Percentiles rank a stretch among this genome's conserved stretches.
Evolutionary conservation across 2,113 vertebrate genomes (phyloP).

Genomic region (Corydoras maculifer): DNA sequence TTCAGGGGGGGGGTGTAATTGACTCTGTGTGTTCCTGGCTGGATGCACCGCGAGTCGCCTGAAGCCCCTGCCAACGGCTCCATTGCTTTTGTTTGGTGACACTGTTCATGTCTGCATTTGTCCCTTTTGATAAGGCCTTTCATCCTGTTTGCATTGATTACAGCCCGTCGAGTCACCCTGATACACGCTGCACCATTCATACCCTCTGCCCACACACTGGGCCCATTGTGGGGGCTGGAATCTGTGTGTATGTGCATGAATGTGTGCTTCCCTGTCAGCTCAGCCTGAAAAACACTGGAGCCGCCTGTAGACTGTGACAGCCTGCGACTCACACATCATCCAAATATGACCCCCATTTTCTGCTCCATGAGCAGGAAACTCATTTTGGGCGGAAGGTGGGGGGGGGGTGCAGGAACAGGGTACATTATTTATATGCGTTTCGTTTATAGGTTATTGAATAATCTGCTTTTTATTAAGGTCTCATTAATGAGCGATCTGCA

Average conservation of each 20-base stretch:
- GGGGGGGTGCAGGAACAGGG: slow-evolving; percentile 41
- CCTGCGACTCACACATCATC: slow-evolving; percentile 43
- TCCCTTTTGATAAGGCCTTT: slow-evolving; percentile 62
- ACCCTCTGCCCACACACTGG: slow-evolving; percentile 60
- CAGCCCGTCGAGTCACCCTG: slow-evolving; percentile 64
- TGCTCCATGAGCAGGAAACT: slow-evolving; percentile 58
- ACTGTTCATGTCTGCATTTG: slow-evolving; percentile 62
- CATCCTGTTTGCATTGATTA: slow-evolving; percentile 69
- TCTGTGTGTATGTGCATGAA: slow-evolving; percentile 48
- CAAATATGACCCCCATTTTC: slow-evolving; percentile 54
- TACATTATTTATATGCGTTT: slow-evolving; percentile 51
- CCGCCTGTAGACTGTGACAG: slow-evolving; percentile 45
- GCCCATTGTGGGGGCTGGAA: slow-evolving; percentile 65
- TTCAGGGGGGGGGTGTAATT: slow-evolving; percentile 43
- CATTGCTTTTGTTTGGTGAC: slow-evolving; percentile 57
- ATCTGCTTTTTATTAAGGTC: slow-evolving; percentile 14
- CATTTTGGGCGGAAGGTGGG: slow-evolving; percentile 23
- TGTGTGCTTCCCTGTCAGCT: no score
- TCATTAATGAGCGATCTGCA: slow-evolving; percentile 53
- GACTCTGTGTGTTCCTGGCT: slow-evolving; percentile 43
- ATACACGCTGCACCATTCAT: slow-evolving; percentile 62
- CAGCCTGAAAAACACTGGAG: slow-evolving; percentile 48
- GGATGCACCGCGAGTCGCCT: slow-evolving; percentile 41
- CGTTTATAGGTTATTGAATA: no score
- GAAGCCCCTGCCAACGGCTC: slow-evolving; percentile 51